phyloP scores from a whole-genome alignment of 2,888 invertebrate genomes.

The Phrixothrix hirtus region DNA sequence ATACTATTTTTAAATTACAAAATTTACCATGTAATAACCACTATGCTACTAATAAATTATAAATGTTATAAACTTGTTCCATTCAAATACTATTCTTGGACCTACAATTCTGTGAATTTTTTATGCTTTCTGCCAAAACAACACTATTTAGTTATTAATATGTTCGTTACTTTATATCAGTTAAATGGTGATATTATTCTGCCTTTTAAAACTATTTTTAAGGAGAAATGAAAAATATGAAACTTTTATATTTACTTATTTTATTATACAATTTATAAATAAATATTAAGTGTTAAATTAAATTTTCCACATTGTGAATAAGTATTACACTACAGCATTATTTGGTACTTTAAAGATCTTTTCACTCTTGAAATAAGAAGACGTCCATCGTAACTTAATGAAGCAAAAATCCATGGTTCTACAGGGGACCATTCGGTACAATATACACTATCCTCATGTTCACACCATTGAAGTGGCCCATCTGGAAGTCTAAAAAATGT shows the following conservation, averaged over 20 bases:
- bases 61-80: no score
- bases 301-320: background rate
- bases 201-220: background rate
- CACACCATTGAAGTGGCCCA: slow-evolving; percentile 88
- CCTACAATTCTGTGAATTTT: no score
- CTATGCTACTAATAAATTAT: no score
- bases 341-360: slow-evolving; percentile 91
- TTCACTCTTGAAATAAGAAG: slow-evolving; percentile 92
- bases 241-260: background rate
- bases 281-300: background rate
- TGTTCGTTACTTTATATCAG: background rate
- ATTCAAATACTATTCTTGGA: no score
- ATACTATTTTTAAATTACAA: no score
- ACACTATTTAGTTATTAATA: no score
- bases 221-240: background rate
- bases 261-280: background rate
- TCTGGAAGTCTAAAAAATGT: slow-evolving; percentile 68
- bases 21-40: no score
- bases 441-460: slow-evolving; percentile 98
- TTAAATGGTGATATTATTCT: background rate
- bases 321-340: slow-evolving; percentile 65
- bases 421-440: slow-evolving; percentile 96
- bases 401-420: slow-evolving; percentile 99
- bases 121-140: no score
- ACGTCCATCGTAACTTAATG: slow-evolving; percentile 94